Evolutionary conservation across 1,140 invertebrate species (phyloP).

Genomic region (Neotoxoptera formosana): DNA sequence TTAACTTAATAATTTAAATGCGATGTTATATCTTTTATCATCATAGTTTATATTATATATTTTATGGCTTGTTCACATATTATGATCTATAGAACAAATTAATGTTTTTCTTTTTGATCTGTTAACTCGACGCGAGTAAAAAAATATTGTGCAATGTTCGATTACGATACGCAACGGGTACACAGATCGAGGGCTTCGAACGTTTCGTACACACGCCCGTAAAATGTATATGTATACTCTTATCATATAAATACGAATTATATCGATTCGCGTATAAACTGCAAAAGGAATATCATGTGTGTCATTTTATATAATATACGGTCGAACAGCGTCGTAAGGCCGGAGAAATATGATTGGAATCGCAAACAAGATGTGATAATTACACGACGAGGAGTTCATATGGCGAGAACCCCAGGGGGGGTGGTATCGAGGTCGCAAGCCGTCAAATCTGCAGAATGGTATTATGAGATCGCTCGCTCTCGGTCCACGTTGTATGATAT

Average conservation of each 20-base stretch:
- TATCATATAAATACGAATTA: background rate
- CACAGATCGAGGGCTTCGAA: background rate
- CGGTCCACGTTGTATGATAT: background rate
- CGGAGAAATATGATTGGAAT: background rate
- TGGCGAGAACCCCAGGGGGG: background rate
- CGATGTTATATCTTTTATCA: too few relatives aligned
- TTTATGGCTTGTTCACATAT: too few relatives aligned
- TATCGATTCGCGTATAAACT: background rate
- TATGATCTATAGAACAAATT: background rate
- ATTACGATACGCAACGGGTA: background rate
- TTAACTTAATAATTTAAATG: background rate
- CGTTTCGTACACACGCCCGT: too few relatives aligned
- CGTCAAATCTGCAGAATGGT: background rate
- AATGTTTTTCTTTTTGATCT: background rate
- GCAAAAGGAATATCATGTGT: background rate
- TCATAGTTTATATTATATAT: too few relatives aligned
- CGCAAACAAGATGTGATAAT: background rate
- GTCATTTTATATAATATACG: background rate
- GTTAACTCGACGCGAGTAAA: background rate
- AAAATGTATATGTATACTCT: too few relatives aligned
- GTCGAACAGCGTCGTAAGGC: background rate
- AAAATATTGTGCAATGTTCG: background rate
- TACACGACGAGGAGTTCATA: background rate
- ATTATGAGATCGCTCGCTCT: background rate
- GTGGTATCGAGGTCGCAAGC: background rate